A percentile compares a stretch with the other conserved stretches of the same genome.
Conservation (phyloP, 2,113 vertebrate genomes). For the Scartelaos histophorus region DNA sequence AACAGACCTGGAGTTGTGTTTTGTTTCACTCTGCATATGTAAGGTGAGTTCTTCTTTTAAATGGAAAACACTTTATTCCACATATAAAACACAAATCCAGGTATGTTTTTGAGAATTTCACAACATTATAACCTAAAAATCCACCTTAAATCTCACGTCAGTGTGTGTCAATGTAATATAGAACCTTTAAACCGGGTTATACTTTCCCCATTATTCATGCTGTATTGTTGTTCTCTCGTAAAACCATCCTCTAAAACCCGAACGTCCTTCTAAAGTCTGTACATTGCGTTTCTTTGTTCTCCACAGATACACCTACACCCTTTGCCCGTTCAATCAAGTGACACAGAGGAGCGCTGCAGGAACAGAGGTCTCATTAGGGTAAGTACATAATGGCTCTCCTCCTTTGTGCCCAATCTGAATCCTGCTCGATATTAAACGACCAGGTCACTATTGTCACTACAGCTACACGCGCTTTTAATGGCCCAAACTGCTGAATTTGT, state of each 20-base stretch:
- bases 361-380: conserved; percentile 73
- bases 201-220: neutral
- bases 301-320: conserved; percentile 68
- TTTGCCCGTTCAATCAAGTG: conserved; percentile 74
- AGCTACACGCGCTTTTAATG: neutral
- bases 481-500: neutral
- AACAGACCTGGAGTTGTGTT: too few species aligned
- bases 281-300: conserved; percentile 10
- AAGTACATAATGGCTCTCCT: conserved; percentile 53
- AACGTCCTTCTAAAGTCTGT: conserved; percentile 4
- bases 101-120: too few species aligned
- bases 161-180: too few species aligned
- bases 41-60: too few species aligned
- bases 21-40: too few species aligned
- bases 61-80: too few species aligned
- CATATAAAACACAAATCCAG: too few species aligned
- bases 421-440: conserved; percentile 5
- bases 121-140: too few species aligned
- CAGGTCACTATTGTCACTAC: neutral
- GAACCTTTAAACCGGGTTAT: neutral
- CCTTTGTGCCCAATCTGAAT: conserved; percentile 27
- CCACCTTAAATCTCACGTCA: too few species aligned
- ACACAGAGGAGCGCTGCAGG: conserved; percentile 68
- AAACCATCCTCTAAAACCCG: neutral
- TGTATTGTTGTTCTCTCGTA: neutral